A percentile compares a stretch with the other conserved stretches of the same genome.
Conservation (phyloP, 2,888 invertebrate species). For the Charanyca ferruginea region DNA sequence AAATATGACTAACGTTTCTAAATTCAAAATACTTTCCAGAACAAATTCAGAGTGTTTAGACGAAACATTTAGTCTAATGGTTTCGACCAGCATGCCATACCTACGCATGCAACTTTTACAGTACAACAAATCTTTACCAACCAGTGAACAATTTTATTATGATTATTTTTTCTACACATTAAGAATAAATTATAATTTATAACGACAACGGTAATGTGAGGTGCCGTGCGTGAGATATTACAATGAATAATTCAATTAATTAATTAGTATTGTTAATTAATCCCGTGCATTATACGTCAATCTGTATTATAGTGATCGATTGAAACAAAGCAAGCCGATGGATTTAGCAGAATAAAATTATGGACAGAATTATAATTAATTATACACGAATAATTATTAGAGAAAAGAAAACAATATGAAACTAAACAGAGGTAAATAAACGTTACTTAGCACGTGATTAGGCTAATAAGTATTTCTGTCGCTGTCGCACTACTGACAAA, state of each 20-base stretch:
- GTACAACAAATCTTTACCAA: not conserved
- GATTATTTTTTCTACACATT: constrained; percentile 12
- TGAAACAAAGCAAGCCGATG: constrained; percentile 13
- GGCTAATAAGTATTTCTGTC: no score
- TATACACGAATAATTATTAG: constrained; percentile 8
- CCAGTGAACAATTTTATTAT: not conserved
- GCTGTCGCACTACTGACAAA: no score
- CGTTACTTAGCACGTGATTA: no score
- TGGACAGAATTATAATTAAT: constrained; percentile 12
- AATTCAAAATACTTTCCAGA: no score
- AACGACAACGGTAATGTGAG: constrained; percentile 31
- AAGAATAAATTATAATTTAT: constrained; percentile 39
- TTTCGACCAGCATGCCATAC: no score
- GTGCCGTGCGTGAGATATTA: constrained; percentile 49
- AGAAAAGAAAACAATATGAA: constrained; percentile 4
- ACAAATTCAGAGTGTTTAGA: no score
- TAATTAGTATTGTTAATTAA: constrained; percentile 53
- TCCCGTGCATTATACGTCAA: constrained; percentile 37
- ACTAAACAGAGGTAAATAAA: not conserved
- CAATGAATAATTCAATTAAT: constrained; percentile 57
- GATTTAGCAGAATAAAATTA: constrained; percentile 8
- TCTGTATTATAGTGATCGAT: constrained; percentile 36
- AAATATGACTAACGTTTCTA: no score
- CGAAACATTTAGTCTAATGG: no score
- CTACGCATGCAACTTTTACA: no score